Conservation (phyloP, 1,140 invertebrate genomes). For the Arctopsyche grandis region DNA sequence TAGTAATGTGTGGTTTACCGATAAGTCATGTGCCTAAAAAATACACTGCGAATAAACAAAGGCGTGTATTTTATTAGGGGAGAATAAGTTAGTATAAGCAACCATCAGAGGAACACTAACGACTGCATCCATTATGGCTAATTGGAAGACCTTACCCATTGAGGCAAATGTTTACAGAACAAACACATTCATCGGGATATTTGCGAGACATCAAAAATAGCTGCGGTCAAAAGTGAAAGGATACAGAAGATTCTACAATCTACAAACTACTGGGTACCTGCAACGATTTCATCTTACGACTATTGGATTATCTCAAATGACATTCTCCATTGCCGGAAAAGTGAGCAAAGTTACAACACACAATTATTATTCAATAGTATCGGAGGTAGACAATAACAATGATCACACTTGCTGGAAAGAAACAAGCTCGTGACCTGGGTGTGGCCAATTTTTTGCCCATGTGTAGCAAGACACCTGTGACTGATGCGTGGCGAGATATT, state of each 20-base stretch:
- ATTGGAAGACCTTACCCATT: too few species aligned
- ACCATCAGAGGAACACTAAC: too few species aligned
- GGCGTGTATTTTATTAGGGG: too few species aligned
- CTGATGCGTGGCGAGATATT: constrained; percentile 19
- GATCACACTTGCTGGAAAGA: background rate
- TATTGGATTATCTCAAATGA: background rate
- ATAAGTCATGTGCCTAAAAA: too few species aligned
- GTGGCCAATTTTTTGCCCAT: constrained; percentile 24
- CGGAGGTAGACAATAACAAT: constrained; percentile 35
- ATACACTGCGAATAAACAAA: too few species aligned
- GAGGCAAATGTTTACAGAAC: too few species aligned
- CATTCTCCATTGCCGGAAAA: constrained; percentile 9
- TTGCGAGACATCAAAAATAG: background rate
- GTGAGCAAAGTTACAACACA: constrained; percentile 34
- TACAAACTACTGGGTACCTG: background rate
- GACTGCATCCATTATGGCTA: too few species aligned
- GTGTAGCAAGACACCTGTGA: background rate
- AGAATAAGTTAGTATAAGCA: too few species aligned
- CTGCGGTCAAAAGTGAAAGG: too few species aligned
- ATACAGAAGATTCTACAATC: background rate
- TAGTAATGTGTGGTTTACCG: too few species aligned
- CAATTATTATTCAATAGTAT: constrained; percentile 44
- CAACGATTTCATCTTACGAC: background rate
- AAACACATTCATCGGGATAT: background rate
- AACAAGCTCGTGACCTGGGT: constrained; percentile 36